Base-by-base conservation (phyloP, 2,797 vertebrate genomes). In the Diceros bicornis region DNA sequence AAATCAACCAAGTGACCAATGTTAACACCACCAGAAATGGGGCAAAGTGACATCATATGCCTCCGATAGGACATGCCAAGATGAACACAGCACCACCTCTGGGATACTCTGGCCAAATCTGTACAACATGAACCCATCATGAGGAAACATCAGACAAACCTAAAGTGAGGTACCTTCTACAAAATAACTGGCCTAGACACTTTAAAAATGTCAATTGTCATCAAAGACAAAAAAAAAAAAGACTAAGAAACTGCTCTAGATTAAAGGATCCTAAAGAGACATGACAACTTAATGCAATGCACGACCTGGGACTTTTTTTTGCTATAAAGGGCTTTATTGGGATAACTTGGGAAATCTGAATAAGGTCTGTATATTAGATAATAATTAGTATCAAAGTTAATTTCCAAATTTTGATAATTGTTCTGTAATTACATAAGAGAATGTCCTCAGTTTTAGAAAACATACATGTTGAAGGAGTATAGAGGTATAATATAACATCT, bases 341-440 rank as follows among this genome's bases (percentile, higher is more conserved):
- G 91, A 68, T n/a, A 92, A 21, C 75, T 88, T 84, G 21, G 90
- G 21, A 97, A 95, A 75, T 88, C 47, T n/a, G 50, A 91, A 37
- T 92, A 75, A 97, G 57, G 61, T 57, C 74, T 90, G 11, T 61
- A 44, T 37, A 81, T 69, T 57, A 94, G 68, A 81, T 78, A n/a
- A 52, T 83, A 71, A 11, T 52, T 90, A 47, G 14, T 86, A 85
- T 81, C 12, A n/a, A 94, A 85, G 37, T 72, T 94, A 93, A 85
- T 72, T 94, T 94, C 62, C 68, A 66, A 77, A 84, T 84, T 95
- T 85, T 89, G 89, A 81, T 59, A 71, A 74, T 88, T 90, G 44
- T 62, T 85, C 66, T 88, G 1, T 77, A 75, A 71, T 92, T 92
- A 75, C 7, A 6, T 62, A 79, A 37, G 27, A 89, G 27, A 83